These are phyloP conservation scores for Pyrrhosoma nymphula DNA, from an alignment of 2,888 invertebrate species.

Conservation along the genomic window DNA sequence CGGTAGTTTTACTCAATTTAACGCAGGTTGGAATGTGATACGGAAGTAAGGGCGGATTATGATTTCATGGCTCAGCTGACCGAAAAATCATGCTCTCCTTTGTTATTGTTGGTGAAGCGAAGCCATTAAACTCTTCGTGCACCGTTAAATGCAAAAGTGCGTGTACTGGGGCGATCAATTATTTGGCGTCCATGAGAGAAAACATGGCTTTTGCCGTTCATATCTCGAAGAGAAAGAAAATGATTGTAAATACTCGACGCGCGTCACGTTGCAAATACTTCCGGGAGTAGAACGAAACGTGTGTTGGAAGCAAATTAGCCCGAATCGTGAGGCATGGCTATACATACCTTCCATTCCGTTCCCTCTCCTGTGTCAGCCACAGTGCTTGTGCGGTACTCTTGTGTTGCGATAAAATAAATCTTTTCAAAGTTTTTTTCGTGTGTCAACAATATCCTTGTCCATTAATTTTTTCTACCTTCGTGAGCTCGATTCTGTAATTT, in stretches of 20 bases:
- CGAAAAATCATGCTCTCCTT: neutral
- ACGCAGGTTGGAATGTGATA: neutral
- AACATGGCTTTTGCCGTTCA: neutral
- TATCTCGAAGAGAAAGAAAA: neutral
- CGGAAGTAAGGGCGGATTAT: neutral
- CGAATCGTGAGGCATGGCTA: neutral
- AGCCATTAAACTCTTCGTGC: neutral
- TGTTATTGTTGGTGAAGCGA: neutral
- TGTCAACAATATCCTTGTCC: neutral
- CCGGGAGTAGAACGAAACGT: neutral
- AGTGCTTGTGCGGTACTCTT: too few species aligned
- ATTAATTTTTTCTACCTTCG: neutral
- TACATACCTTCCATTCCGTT: too few species aligned
- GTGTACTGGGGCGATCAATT: neutral
- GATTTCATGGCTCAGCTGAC: conserved; percentile 16
- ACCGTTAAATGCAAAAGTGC: neutral
- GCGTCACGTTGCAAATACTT: neutral
- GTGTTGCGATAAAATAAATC: too few species aligned
- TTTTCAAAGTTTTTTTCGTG: neutral
- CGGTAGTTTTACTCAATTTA: neutral
- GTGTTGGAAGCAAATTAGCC: neutral
- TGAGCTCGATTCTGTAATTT: neutral
- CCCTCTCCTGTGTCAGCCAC: too few species aligned
- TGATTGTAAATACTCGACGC: neutral
- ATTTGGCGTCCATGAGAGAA: neutral